These are phyloP conservation scores for Oenanthe oenanthe DNA, from an alignment of 2,113 vertebrate genomes.

Conservation along the genomic window DNA sequence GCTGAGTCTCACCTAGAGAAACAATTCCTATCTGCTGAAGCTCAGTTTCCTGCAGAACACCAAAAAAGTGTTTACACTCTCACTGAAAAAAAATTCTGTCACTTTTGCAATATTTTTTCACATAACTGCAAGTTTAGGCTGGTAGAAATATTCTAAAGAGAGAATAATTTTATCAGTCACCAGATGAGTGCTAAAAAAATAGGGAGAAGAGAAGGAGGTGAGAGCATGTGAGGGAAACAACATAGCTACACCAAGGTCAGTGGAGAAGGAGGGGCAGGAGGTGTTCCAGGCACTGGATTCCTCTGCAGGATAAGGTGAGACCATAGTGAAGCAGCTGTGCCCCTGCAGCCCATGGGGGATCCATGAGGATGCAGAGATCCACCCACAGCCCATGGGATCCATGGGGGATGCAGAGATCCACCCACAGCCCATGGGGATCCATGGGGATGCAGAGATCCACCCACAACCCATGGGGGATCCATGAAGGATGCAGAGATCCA, in stretches of 20 bases:
- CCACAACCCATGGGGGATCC: too few relatives aligned
- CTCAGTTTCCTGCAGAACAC: background rate
- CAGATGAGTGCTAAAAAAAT: background rate
- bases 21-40: background rate
- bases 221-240: background rate
- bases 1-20: background rate
- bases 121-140: background rate
- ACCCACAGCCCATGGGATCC: too few relatives aligned
- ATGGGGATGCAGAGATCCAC: too few relatives aligned
- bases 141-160: background rate
- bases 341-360: background rate
- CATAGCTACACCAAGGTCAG: background rate
- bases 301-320: background rate
- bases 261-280: background rate
- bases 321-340: background rate
- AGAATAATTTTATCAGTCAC: background rate
- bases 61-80: background rate
- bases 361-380: too few relatives aligned
- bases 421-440: too few relatives aligned
- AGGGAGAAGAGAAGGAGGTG: background rate
- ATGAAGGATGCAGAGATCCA: too few relatives aligned
- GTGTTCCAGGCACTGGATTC: rapidly evolving
- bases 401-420: background rate
- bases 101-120: background rate
- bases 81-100: background rate